These are phyloP conservation scores for Fregata magnificens DNA, from an alignment of 2,113 vertebrate genomes.

Conservation along the genomic window DNA sequence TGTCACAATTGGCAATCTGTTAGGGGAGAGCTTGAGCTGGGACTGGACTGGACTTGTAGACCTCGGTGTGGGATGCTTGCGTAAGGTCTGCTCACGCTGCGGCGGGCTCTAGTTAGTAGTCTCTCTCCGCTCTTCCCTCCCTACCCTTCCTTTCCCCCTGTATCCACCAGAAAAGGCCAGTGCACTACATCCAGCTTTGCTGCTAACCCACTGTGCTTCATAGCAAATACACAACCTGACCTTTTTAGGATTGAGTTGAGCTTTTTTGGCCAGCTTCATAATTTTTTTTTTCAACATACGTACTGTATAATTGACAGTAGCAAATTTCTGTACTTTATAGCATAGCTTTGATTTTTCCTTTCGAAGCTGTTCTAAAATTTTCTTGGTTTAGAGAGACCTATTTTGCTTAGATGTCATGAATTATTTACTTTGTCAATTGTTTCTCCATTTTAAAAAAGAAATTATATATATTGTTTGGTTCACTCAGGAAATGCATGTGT, in stretches of 20 bases:
- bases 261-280: background rate
- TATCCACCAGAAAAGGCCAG: constrained; percentile 3
- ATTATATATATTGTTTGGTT: constrained; percentile 71
- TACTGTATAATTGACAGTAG: constrained; percentile 61
- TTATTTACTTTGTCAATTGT: constrained; percentile 71
- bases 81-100: background rate
- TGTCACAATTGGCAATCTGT: background rate
- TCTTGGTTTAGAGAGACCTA: constrained; percentile 41
- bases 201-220: constrained; percentile 2
- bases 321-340: constrained; percentile 62
- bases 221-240: constrained; percentile 38
- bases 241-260: constrained; percentile 27
- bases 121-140: background rate
- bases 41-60: background rate
- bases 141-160: background rate
- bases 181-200: constrained; percentile 59
- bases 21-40: background rate
- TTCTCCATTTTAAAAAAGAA: constrained; percentile 66
- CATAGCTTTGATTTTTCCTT: constrained; percentile 68
- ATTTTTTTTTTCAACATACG: background rate
- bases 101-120: background rate
- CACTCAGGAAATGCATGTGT: constrained; percentile 81
- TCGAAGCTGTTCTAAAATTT: constrained; percentile 46
- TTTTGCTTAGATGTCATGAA: constrained; percentile 66
- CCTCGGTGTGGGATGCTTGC: background rate